Conservation (phyloP, 2,113 vertebrate genomes). For the Baryphthengus martii region DNA sequence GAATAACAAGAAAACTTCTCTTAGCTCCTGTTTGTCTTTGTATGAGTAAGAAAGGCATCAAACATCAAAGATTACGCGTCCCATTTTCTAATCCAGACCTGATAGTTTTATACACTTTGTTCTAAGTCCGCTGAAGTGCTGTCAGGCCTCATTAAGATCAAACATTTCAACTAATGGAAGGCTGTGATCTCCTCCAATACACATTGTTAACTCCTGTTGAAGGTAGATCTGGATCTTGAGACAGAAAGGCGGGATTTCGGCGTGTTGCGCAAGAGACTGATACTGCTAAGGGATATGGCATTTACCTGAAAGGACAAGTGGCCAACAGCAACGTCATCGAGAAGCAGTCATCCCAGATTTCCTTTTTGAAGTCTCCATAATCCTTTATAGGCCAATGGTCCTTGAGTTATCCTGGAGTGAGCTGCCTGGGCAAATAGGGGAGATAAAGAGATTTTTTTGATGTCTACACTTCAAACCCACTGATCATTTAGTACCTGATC, state of each 20-base stretch:
- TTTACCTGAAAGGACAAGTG: background rate
- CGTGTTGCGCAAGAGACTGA: background rate
- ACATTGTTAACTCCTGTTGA: constrained; percentile 6
- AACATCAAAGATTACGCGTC: constrained; percentile 5
- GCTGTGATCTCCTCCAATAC: background rate
- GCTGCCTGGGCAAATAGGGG: background rate
- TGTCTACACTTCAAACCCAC: background rate
- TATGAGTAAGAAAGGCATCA: constrained; percentile 19
- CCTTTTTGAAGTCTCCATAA: background rate
- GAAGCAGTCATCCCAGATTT: background rate
- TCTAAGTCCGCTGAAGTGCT: constrained; percentile 1
- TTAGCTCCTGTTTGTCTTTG: background rate
- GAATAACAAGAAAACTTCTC: background rate
- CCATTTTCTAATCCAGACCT: constrained; percentile 22
- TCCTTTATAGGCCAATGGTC: background rate
- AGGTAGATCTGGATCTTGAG: constrained; percentile 30
- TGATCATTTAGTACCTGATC: background rate
- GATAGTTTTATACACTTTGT: constrained; percentile 30
- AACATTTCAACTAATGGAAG: constrained; percentile 11
- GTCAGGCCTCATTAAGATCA: constrained; percentile 38
- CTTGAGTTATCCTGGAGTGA: background rate
- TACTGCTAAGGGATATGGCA: background rate
- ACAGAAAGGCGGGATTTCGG: background rate
- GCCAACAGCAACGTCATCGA: background rate
- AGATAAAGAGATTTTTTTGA: background rate